Evolutionary conservation across 2,113 vertebrate genomes (phyloP), one percentile per base, ranked within the genome.

Genomic region (Silurus glanis): DNA sequence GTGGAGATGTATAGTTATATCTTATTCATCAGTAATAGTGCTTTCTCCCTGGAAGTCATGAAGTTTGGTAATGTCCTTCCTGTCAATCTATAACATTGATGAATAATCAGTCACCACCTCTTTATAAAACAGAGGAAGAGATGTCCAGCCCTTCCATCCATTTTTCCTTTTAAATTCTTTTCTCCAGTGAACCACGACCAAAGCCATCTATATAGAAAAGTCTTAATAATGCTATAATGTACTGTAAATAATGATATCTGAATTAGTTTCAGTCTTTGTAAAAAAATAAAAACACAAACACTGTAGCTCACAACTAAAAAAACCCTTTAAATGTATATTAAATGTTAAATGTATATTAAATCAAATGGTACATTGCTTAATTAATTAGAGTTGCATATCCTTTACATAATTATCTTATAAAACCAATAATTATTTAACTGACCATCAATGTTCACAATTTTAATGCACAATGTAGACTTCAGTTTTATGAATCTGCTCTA

Each of bases 171-270:
- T 58, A 72, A 51, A 69, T 84, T 86, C 55, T 85, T 71, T 82
- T 79, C 85, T 81, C 72, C 84, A 85, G 4, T 87, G 47, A 61
- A 61, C 85, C 69, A 51, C 72, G 59, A 82, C 75, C 83, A 67
- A 58, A 89, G 83, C 88, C 85, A 87, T 84, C 82, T 84, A 89
- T 84, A 86, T 89, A 85, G 88, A 89, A 84, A 89, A 86, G 37
- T 86, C 85, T 78, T 86, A 84, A 80, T 82, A 74, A 14, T 9
- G 7, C 71, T 37, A 49, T 47, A 17, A 17, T 51, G 55, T 56
- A 56, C 55, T 9, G 8, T 56, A 9, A 56, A 56, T 56, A 56
- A 56, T 9, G 72, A 64, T 86, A 37, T 37, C 37, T 2, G 37
- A 2, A 37, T 37, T 37, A 37, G 37, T 37, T 37, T 37, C 37